phyloP scores from a whole-genome alignment of 1,140 invertebrate genomes.

The Saccostrea cuccullata region DNA sequence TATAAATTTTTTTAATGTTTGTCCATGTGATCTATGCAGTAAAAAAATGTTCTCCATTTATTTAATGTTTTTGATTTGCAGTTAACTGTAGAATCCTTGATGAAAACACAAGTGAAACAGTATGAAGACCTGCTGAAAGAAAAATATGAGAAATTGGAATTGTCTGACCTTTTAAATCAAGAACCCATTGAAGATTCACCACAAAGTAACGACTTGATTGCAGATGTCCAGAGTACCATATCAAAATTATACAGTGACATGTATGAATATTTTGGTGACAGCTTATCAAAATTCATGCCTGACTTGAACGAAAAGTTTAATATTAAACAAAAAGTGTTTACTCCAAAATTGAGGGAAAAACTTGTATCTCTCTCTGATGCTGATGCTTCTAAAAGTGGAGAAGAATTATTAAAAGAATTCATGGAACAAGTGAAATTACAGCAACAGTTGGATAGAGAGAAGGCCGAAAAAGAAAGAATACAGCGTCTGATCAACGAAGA shows the following conservation, averaged over 20 bases:
- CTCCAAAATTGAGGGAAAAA: constrained; percentile 57
- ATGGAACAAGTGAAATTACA: constrained; percentile 66
- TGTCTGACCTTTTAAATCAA: not conserved
- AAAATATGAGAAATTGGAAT: constrained; percentile 17
- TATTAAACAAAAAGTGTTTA: constrained; percentile 61
- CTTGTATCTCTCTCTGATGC: constrained; percentile 64
- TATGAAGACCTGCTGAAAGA: constrained; percentile 17
- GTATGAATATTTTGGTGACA: constrained; percentile 76
- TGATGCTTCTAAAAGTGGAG: constrained; percentile 71
- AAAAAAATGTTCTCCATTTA: too few species aligned
- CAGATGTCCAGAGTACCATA: constrained; percentile 42
- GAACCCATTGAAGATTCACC: not conserved
- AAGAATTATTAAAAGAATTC: constrained; percentile 74
- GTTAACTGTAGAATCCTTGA: constrained; percentile 43
- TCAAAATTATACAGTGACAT: constrained; percentile 72
- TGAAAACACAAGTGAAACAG: not conserved
- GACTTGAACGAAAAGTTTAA: constrained; percentile 53
- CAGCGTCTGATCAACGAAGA: constrained; percentile 45
- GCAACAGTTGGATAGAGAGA: constrained; percentile 61
- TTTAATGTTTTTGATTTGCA: constrained; percentile 37
- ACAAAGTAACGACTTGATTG: not conserved
- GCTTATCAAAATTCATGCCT: constrained; percentile 68
- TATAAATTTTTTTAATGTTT: too few species aligned
- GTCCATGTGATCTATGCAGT: too few species aligned
- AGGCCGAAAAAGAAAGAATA: constrained; percentile 53